Base-by-base conservation (phyloP, 1,140 invertebrate genomes). In the Drosophila trapezifrons region DNA sequence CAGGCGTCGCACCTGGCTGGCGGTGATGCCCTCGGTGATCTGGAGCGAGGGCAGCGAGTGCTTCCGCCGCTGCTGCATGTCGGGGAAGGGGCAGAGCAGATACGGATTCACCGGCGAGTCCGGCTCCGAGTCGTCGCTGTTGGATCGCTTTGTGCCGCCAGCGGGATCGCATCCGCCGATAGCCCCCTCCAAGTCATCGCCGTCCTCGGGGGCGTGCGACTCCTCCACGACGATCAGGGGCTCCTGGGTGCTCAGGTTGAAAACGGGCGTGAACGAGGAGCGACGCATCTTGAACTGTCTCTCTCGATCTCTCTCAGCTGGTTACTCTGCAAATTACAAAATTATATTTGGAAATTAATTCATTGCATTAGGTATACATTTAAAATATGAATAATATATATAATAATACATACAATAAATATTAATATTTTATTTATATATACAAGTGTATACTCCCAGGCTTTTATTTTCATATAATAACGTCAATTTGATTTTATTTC, bases 161-260 rank as follows among this genome's bases (percentile, higher is more conserved):
- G 60, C 52, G 0, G 76, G 70, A 65, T 89, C 84, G 27, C 47
- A 76, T 8, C 89, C 90, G 7, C 89, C 89, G 13, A 69, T 74
- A 2, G 90, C 90, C 42, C 92, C 93, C 32, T 92, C 93, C 27
- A 80, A 84, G 20, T 95, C 95, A 2, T 94, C 93, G 3, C 94
- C 93, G 63, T 96, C 95, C 70, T 96, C 95, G 58, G 93, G 92
- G 17, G 93, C 93, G 17, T 94, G 93, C 57, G 94, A 95, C 75
- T 96, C 96, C 90, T 97, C 96, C 10, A 97, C 96, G 49, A 97
- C 96, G 78, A 97, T 97, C 63, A 96, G 93, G 15, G 96, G 96
- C 91, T 96, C 96, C 47, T 92, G 91, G 38, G 89, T 93, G 71
- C 91, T 93, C 70, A 93, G 84, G 37, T 93, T 93, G 69, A 93